Conservation (phyloP, 2,113 vertebrate genomes). For the Ceyx margarethae region DNA sequence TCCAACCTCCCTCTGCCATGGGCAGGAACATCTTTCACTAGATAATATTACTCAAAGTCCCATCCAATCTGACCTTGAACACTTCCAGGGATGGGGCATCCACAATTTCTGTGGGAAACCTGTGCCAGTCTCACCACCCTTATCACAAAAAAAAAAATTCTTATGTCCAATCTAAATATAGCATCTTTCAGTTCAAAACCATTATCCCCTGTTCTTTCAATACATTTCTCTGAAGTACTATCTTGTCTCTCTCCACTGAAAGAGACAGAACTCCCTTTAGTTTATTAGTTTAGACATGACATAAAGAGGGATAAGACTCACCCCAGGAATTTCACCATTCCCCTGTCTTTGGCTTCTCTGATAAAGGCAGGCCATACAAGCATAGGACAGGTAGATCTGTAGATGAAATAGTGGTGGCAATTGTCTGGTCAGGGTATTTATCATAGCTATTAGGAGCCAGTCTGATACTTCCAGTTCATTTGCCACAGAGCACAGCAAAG, state of each 20-base stretch:
- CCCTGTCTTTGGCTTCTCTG: not conserved
- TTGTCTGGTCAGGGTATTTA: not conserved
- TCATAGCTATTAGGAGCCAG: not conserved
- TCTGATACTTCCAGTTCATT: not conserved
- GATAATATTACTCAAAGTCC: not conserved
- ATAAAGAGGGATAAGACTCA: not conserved
- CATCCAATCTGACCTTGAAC: not conserved
- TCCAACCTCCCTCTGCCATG: not conserved
- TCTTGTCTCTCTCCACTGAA: not conserved
- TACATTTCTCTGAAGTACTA: not conserved
- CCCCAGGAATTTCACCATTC: not conserved
- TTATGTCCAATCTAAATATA: not conserved
- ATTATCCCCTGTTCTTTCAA: not conserved
- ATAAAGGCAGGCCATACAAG: not conserved
- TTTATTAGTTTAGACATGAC: not conserved
- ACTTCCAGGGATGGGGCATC: not conserved
- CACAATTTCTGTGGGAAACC: not conserved
- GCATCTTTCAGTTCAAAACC: not conserved
- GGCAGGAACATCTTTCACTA: not conserved
- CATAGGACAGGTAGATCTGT: not conserved
- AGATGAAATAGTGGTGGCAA: not conserved
- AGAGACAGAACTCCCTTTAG: not conserved
- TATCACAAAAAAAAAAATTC: not conserved
- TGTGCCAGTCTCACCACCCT: not conserved
- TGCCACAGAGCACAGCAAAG: not conserved